Evolutionary conservation across 2,888 invertebrate genomes (phyloP).

Genomic region (Campoplex capitator): DNA sequence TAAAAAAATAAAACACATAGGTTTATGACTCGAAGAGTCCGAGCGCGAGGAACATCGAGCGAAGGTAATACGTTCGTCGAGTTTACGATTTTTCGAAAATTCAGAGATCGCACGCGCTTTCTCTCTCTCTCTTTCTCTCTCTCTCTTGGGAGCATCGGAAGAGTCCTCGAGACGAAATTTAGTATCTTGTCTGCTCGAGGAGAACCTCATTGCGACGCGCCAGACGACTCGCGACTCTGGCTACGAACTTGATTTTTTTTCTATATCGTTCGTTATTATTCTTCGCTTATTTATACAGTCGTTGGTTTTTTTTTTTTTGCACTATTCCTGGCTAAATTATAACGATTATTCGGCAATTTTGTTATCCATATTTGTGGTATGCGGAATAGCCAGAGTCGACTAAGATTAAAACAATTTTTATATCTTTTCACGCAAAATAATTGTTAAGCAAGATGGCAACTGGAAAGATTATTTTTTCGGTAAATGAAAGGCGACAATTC

Average conservation of each 20-base stretch:
- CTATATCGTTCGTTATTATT: conserved; percentile 41
- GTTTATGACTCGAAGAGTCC: conserved; percentile 35
- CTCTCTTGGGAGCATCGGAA: conserved; percentile 33
- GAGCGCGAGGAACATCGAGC: conserved; percentile 35
- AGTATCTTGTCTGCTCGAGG: conserved; percentile 59
- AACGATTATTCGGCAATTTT: conserved; percentile 53
- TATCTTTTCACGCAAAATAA: not conserved
- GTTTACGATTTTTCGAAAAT: conserved; percentile 66
- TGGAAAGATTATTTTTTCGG: not conserved
- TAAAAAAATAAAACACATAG: conserved; percentile 39
- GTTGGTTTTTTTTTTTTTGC: too few relatives aligned
- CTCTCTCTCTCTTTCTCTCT: not conserved
- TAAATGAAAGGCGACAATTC: conserved; percentile 40
- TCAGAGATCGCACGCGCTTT: conserved; percentile 54
- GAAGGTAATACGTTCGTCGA: conserved; percentile 57
- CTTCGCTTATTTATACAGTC: conserved; percentile 30
- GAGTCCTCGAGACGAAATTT: conserved; percentile 48
- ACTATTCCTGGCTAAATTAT: conserved; percentile 52
- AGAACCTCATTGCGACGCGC: conserved; percentile 53
- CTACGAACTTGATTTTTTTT: conserved; percentile 20
- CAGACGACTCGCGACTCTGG: conserved; percentile 26
- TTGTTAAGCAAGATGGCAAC: conserved; percentile 20
- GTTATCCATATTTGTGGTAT: conserved; percentile 31
- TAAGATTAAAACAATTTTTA: conserved; percentile 7
- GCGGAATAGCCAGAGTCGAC: conserved; percentile 2